Evolutionary conservation across 2,113 vertebrate species (phyloP).

Genomic region (Nettapus auritus): DNA sequence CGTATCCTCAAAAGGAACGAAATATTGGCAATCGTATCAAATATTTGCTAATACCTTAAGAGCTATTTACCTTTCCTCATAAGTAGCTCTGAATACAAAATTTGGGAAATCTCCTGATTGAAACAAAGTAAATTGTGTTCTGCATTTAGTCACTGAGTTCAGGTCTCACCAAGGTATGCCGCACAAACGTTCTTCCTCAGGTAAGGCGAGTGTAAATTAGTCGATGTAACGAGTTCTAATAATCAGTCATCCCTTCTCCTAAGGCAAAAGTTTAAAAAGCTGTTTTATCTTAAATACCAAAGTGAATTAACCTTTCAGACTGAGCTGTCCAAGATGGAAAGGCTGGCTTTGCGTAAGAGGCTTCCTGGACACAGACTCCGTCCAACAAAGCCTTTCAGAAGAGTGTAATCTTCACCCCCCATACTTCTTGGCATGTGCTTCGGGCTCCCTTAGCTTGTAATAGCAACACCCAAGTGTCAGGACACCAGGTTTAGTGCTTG

Average conservation of each 20-base stretch:
- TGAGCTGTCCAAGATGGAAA: not conserved
- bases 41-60: not conserved
- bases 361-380: not conserved
- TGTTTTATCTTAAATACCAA: not conserved
- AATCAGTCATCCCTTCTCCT: not conserved
- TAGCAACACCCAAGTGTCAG: accelerated
- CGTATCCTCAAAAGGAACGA: not conserved
- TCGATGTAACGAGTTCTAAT: not conserved
- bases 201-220: not conserved
- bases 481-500: accelerated
- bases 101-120: not conserved
- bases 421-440: not conserved
- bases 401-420: not conserved
- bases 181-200: not conserved
- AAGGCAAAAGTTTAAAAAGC: not conserved
- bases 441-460: not conserved
- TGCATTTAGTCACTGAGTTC: not conserved
- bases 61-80: not conserved
- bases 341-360: not conserved
- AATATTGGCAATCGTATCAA: not conserved
- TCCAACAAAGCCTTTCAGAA: not conserved
- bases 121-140: not conserved
- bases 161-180: not conserved
- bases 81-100: constrained; percentile 6
- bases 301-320: not conserved